These are phyloP conservation scores for Sterrhoptilus dennistouni DNA, from an alignment of 2,113 vertebrate genomes.

Conservation along the genomic window DNA sequence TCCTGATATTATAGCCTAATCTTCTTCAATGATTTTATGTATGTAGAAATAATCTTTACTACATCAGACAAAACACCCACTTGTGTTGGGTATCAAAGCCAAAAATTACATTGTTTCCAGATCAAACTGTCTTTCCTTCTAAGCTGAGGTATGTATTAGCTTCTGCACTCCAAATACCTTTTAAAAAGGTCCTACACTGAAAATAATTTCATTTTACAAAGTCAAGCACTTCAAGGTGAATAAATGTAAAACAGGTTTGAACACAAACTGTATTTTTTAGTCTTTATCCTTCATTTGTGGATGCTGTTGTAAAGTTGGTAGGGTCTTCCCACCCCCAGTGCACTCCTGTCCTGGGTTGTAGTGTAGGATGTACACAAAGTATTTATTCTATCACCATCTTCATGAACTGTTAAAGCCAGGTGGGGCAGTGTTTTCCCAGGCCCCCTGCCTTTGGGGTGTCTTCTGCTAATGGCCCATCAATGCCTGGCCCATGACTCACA, in stretches of 20 bases:
- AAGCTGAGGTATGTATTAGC: background rate
- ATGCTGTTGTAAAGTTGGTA: background rate
- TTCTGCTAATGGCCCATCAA: too few relatives aligned
- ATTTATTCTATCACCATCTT: too few relatives aligned
- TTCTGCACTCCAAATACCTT: background rate
- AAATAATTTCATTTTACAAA: background rate
- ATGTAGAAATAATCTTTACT: background rate
- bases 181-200: rapidly evolving
- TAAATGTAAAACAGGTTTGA: background rate
- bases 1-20: background rate
- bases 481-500: too few relatives aligned
- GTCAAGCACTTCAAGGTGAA: background rate
- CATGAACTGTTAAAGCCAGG: too few relatives aligned
- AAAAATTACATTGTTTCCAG: background rate
- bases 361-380: too few relatives aligned
- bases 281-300: background rate
- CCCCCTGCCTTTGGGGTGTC: too few relatives aligned
- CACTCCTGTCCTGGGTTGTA: background rate
- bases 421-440: too few relatives aligned
- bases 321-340: background rate
- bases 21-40: background rate
- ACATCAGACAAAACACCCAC: rapidly evolving
- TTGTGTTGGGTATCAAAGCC: background rate
- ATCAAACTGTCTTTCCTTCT: background rate
- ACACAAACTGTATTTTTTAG: background rate